Base-by-base conservation (phyloP, 2,888 invertebrate species). In the Tetragnatha montana region DNA sequence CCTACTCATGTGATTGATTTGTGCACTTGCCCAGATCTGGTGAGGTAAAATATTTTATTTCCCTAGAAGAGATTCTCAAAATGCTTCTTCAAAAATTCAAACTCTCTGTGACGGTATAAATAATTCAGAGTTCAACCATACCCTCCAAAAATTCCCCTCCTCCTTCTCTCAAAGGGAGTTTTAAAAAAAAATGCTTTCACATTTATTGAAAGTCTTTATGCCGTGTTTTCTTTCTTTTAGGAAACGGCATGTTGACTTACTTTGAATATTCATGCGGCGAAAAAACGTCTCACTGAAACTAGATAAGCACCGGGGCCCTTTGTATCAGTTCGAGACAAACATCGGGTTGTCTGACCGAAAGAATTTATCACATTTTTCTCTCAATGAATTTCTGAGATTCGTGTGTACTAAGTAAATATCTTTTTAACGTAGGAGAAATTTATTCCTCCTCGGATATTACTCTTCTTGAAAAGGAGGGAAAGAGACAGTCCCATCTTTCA, bases 11-110 rank as follows among this genome's bases (percentile, higher is more conserved):
- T 73, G 86, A 86, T 86, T 80, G 86, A 79, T 86, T 80, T 49
- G 78, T 47, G 21, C 80, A 51, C 73, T 86, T 80, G 79, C 73
- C 74, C 73, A 47, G 47, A 71, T 86, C 35, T 7, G 47, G 71
- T 14, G 71, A 74, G 60, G 80, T 35, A 80, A 73, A 79, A 85
- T 79, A 79, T 78, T 79, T 79, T 70, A 73, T 80, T 80, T 80
- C 74, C 50, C 51, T 71, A 19, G 71, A 86, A 80, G 74, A 68
- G 73, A 86, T 74, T 86, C 60, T 60, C 19, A 68, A 86, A 86
- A 86, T 74, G 73, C 73, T 51, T 86, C 68, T 80, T 86, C 47
- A 80, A 86, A 86, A 80, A 80, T 86, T 80, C 86, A 86, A 80
- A 80, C 80, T 35, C 70, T 6, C 60, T 1, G 74, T 73, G 74